Percentiles rank a stretch among this genome's conserved stretches.
These are phyloP conservation scores for Papilio dardanus DNA, from an alignment of 1,140 invertebrate genomes.

Conservation along the genomic window DNA sequence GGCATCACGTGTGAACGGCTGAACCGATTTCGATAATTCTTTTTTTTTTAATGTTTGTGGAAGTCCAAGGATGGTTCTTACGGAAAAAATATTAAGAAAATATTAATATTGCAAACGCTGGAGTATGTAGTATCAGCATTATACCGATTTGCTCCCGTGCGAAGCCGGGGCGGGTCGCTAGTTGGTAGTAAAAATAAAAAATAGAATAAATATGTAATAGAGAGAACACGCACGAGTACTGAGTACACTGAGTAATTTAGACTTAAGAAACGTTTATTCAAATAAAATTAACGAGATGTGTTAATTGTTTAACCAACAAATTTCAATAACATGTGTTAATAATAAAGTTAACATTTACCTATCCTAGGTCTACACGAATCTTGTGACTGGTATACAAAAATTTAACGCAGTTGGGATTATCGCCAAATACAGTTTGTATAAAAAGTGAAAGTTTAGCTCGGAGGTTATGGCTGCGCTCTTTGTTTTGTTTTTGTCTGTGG, in stretches of 20 bases:
- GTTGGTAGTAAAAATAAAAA: no score
- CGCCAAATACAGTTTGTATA: background rate
- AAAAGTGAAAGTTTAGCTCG: conserved; percentile 15
- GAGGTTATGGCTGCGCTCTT: conserved; percentile 2
- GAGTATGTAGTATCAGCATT: no score
- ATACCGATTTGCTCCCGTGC: no score
- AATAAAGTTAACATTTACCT: background rate
- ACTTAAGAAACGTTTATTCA: background rate
- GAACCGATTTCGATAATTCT: no score
- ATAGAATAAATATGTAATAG: background rate
- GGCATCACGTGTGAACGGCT: no score
- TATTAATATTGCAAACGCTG: no score
- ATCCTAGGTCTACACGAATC: background rate
- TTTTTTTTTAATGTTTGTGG: no score
- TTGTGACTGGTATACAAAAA: background rate
- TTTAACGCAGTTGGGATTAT: background rate
- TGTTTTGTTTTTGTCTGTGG: conserved; percentile 28
- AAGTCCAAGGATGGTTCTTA: no score
- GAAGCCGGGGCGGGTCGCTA: no score
- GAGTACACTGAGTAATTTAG: background rate
- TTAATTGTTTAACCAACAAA: background rate
- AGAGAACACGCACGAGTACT: no score
- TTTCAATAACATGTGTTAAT: background rate
- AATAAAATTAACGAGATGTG: conserved; percentile 13
- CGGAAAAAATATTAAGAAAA: no score